A percentile compares a stretch with the other conserved stretches of the same genome.
These are phyloP conservation scores for Pampusana beccarii DNA, from an alignment of 2,113 vertebrate genomes.

Conservation along the genomic window DNA sequence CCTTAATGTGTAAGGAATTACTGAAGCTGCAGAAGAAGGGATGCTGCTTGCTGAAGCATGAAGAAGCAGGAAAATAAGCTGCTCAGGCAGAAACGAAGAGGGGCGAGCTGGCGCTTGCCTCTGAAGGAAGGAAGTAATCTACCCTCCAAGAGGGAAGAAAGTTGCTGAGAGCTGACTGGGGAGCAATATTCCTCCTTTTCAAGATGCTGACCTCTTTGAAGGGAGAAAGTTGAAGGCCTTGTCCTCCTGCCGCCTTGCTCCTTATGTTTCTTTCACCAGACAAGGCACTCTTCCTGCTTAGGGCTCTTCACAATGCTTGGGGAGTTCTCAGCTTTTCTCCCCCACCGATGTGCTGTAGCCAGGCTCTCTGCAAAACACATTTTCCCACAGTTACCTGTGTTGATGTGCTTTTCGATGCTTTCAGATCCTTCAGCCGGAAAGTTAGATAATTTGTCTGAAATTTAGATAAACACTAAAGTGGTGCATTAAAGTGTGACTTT, in stretches of 20 bases:
- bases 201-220: not conserved
- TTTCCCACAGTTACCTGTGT: not conserved
- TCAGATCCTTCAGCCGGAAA: not conserved
- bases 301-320: not conserved
- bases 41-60: not conserved
- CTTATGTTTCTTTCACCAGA: not conserved
- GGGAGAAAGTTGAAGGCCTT: not conserved
- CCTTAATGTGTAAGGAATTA: not conserved
- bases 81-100: not conserved
- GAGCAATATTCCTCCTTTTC: not conserved
- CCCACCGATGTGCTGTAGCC: not conserved
- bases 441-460: slow-evolving; percentile 9
- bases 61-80: not conserved
- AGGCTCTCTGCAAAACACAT: not conserved
- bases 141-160: not conserved
- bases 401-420: not conserved
- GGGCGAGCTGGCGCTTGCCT: not conserved
- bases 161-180: not conserved
- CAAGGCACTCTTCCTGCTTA: not conserved
- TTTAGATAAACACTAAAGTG: slow-evolving; percentile 1
- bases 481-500: not conserved
- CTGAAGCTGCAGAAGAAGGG: not conserved
- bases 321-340: not conserved
- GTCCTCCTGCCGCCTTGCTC: not conserved
- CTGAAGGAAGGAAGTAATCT: not conserved